These are phyloP conservation scores for Tokudaia muenninki DNA, from an alignment of 2,797 vertebrate species.

Conservation along the genomic window DNA sequence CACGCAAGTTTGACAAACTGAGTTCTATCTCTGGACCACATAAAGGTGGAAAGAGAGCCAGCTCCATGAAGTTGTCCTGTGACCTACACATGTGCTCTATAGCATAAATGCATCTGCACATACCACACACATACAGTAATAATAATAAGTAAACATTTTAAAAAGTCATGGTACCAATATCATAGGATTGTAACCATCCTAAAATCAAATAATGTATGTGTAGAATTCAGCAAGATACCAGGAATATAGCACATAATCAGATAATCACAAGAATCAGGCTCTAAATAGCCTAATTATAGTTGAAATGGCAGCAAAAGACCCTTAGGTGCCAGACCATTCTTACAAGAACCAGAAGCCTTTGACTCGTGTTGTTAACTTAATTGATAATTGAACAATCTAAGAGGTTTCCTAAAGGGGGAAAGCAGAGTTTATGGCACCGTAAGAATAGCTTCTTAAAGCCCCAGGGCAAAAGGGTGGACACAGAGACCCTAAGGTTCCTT, in stretches of 20 bases:
- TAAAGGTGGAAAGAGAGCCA: not conserved
- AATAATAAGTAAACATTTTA: not conserved
- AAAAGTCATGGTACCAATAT: not conserved
- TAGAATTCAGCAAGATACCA: constrained; percentile 50
- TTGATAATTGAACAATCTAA: constrained; percentile 44
- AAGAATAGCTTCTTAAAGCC: constrained; percentile 34
- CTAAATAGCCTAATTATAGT: constrained; percentile 51
- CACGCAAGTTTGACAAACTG: not conserved
- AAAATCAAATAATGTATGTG: constrained; percentile 36
- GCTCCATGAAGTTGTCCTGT: not conserved
- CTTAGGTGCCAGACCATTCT: constrained; percentile 13
- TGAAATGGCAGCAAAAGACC: constrained; percentile 55
- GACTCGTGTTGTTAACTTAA: constrained; percentile 23
- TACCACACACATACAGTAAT: not conserved
- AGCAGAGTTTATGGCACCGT: not conserved
- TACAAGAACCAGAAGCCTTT: constrained; percentile 34
- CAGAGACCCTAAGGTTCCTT: not conserved
- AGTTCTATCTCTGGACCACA: not conserved
- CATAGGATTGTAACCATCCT: constrained; percentile 25
- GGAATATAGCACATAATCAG: constrained; percentile 32
- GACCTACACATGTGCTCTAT: not conserved
- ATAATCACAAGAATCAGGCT: not conserved
- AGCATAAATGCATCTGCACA: not conserved
- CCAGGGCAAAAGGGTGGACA: constrained; percentile 2
- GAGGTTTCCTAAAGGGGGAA: constrained; percentile 47